Evolutionary conservation across 2,113 vertebrate genomes (phyloP).

Genomic region (Cyprinodon variegatus): DNA sequence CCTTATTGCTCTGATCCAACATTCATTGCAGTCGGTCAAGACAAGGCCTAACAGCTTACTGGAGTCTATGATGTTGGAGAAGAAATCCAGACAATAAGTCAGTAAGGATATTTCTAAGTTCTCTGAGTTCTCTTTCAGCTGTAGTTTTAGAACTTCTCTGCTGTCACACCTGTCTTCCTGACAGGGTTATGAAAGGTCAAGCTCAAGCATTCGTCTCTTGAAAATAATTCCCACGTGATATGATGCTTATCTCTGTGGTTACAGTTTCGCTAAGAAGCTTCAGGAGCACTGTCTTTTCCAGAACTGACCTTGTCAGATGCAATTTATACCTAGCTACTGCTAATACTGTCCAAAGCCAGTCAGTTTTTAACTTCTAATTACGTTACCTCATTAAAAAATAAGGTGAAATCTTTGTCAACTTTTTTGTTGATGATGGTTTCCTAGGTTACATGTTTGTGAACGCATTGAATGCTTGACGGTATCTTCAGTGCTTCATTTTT

Average conservation of each 20-base stretch:
- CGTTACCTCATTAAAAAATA: too few relatives aligned
- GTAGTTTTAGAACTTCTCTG: conserved; percentile 52
- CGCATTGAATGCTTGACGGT: too few relatives aligned
- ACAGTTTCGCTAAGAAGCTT: conserved; percentile 34
- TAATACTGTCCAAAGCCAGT: neutral
- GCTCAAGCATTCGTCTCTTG: conserved; percentile 51
- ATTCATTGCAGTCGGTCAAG: conserved; percentile 41
- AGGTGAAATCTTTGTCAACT: neutral
- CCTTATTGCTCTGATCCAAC: conserved; percentile 48
- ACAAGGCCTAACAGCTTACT: conserved; percentile 26
- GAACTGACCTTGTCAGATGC: conserved; percentile 13
- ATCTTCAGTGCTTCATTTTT: too few relatives aligned
- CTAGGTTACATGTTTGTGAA: neutral
- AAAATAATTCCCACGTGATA: conserved; percentile 44
- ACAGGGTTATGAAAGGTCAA: conserved; percentile 66
- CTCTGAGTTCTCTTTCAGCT: conserved; percentile 18
- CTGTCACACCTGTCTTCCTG: conserved; percentile 49
- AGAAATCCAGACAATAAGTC: conserved; percentile 27
- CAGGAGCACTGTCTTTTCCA: conserved; percentile 16
- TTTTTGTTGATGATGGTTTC: neutral
- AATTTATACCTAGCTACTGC: conserved; percentile 7
- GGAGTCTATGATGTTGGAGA: conserved; percentile 41
- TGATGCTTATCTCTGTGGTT: conserved; percentile 40
- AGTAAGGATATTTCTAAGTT: conserved; percentile 32
- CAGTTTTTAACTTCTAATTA: neutral